Conservation (phyloP, 1,140 invertebrate species). For the Tribolium castaneum region DNA sequence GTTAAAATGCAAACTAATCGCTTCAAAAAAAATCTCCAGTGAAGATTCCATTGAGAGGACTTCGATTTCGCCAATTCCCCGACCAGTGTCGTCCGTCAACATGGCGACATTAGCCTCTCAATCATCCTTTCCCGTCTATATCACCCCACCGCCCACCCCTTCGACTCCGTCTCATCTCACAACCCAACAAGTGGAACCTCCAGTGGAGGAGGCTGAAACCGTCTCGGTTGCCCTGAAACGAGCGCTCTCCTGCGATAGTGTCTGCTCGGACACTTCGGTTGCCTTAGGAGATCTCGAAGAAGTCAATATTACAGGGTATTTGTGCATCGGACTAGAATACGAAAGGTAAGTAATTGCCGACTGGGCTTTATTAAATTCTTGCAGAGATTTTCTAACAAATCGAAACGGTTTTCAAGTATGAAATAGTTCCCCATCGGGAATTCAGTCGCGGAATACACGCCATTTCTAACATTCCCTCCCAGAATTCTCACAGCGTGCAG, state of each 20-base stretch:
- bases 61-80: constrained; percentile 60
- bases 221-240: constrained; percentile 66
- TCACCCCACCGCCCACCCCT: constrained; percentile 56
- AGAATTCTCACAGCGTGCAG: background rate
- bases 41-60: constrained; percentile 49
- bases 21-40: background rate
- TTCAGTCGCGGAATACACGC: background rate
- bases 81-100: constrained; percentile 60
- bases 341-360: constrained; percentile 73
- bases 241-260: constrained; percentile 84
- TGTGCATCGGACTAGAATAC: constrained; percentile 82
- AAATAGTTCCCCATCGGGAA: background rate
- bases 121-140: constrained; percentile 57
- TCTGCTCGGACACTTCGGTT: constrained; percentile 84
- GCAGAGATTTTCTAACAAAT: background rate
- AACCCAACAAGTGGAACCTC: constrained; percentile 19
- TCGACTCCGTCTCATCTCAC: background rate
- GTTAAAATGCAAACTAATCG: too few species aligned
- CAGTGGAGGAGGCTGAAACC: background rate
- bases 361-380: constrained; percentile 8
- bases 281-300: constrained; percentile 77
- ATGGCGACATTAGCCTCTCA: constrained; percentile 55
- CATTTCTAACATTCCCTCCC: constrained; percentile 7
- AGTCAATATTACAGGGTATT: constrained; percentile 78
- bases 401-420: background rate